Conservation (phyloP, 1,140 invertebrate genomes). For the Harpegnathos saltator region DNA sequence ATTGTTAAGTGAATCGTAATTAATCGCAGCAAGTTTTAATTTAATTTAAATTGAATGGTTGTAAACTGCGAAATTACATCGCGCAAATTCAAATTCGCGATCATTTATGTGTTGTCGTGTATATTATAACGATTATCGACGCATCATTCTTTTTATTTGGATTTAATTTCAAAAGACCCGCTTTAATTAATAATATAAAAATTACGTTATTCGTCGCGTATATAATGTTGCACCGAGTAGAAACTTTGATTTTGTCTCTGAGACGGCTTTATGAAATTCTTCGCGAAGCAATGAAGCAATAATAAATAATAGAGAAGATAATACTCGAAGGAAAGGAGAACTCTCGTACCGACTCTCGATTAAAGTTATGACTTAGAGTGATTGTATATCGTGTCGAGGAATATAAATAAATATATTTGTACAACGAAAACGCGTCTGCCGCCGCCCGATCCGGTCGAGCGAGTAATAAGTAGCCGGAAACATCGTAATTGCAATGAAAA, state of each 20-base stretch:
- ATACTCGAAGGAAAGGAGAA: neutral
- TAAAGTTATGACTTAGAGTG: conserved; percentile 10
- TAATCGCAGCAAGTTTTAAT: too few species aligned
- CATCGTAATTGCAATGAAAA: conserved; percentile 16
- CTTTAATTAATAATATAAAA: conserved; percentile 2
- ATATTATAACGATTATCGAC: neutral
- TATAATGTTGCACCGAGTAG: neutral
- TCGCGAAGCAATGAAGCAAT: conserved; percentile 7
- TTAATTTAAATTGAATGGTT: neutral
- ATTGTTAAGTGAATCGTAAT: neutral
- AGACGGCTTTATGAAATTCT: neutral
- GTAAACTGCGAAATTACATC: neutral
- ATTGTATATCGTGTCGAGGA: neutral
- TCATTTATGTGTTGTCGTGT: neutral
- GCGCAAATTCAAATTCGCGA: neutral
- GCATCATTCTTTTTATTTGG: neutral
- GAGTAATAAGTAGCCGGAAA: conserved; percentile 9
- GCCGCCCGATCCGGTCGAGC: neutral
- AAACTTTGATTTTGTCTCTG: conserved; percentile 6
- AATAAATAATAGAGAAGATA: neutral
- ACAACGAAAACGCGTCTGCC: neutral
- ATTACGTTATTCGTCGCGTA: neutral
- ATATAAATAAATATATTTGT: conserved; percentile 1
- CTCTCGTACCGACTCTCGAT: neutral
- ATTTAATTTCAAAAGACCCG: neutral